Evolutionary conservation across 23 tunicate genomes (phyloP).

Genomic region (Styela plicata): DNA sequence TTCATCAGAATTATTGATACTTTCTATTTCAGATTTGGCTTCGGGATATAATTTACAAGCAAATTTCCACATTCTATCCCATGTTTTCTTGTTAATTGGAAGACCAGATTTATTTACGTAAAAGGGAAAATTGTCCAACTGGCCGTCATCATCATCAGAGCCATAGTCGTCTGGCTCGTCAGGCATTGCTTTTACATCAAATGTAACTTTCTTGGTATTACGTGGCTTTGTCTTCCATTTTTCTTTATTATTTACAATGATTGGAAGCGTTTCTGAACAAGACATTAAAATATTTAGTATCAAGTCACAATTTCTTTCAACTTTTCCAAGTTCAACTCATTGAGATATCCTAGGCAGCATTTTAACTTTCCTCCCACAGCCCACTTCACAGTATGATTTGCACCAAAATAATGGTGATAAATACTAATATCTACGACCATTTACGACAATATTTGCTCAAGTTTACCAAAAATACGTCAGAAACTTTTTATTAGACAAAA

Average conservation of each 20-base stretch:
- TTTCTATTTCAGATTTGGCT: conserved; percentile 58
- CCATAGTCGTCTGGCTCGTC: conserved; percentile 17
- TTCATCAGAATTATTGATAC: conserved; percentile 43
- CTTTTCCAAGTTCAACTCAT: no score
- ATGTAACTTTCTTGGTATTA: background rate
- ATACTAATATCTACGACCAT: no score
- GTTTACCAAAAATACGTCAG: no score
- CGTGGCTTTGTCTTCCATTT: background rate
- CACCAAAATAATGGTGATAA: no score
- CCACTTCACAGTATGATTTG: no score
- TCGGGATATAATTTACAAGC: conserved; percentile 77
- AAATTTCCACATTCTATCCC: conserved; percentile 82
- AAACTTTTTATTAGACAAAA: no score
- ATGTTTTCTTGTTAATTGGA: conserved; percentile 73
- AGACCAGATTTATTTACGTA: conserved; percentile 78
- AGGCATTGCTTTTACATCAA: background rate
- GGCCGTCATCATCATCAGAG: conserved; percentile 41
- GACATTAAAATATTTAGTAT: background rate
- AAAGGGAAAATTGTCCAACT: conserved; percentile 42
- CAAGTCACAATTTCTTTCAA: no score
- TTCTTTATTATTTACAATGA: background rate
- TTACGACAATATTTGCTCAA: no score
- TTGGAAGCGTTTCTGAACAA: background rate
- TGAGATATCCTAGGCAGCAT: no score
- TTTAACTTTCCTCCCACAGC: no score